Evolutionary conservation across 2,113 vertebrate genomes (phyloP), one percentile per base, ranked within the genome.

Genomic region (Theropithecus gelada): DNA sequence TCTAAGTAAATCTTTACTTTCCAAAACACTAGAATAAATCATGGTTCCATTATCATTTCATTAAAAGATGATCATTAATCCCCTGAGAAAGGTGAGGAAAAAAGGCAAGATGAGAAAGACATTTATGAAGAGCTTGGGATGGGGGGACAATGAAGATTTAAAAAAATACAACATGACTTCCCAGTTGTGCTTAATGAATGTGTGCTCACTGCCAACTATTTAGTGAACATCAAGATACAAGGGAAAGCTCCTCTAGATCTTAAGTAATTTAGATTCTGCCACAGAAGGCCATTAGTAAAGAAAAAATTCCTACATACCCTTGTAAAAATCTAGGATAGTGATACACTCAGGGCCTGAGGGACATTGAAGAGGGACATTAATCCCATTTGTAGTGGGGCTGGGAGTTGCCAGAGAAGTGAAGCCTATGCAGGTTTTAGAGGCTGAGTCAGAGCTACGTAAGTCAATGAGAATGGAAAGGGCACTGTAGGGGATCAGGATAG

Each of bases 1-100:
- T 93, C 66, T 75, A 88, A 82, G 73, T 88, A 82, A 96, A 84
- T 79, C 61, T 93, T 97, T 95, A 83, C 55, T 96, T 97, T 96
- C 70, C 45, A 89, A 96, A 97, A 93, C 59, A 93, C n/a, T 17
- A 79, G 94, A 76, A 94, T 82, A 90, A 97, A 75, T 94, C 87
- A 93, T 80, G 79, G 79, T 86, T 40, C 30, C 73, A 22, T 89
- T 88, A 96, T 75, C 75, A 91, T 88, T 88, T 92, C 68, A 94
- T 96, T 45, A 91, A 97, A 96, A 97, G 55, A 93, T 94, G 82
- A 75, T 25, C 88, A 73, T 68, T 97, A 91, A 85, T 93, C 57
- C 3, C 66, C 38, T 32, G 55, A 88, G 12, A 55, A 5, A 92
- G n/a, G 48, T 35, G 17, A 80, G 6, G 22, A 50, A 73, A 61